Evolutionary conservation across 2,888 invertebrate genomes (phyloP), one percentile per base, ranked within the genome.

Genomic region (Brachypterus glaber): DNA sequence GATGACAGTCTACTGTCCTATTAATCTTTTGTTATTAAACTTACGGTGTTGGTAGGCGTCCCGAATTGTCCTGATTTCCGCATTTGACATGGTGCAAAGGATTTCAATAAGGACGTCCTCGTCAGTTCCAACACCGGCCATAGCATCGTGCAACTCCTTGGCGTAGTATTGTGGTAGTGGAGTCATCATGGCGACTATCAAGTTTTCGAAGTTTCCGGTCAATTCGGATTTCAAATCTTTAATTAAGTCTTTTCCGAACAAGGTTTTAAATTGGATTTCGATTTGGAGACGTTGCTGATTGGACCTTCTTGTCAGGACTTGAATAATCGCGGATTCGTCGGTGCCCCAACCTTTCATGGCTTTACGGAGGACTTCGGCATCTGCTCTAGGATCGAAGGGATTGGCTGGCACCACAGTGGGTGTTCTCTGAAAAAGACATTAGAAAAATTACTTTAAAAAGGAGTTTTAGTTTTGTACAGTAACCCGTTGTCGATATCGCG

Each of bases 271-370:
- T 55, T 81, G 79, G 16, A 76, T 71, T 14, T 81, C 77, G 52
- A 92, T 86, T 57, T 88, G 79, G 50, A 88, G 73, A 40, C 96
- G 76, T 65, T 97, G 93, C 17, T 76, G 76, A 57, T 92, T 91
- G 47, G 81, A 81, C 33, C 95, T 77, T 47, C 77, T 77, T 5
- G 85, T 78, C 31, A 96, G 70, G 8, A 95, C 79, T 51, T 82
- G 79, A 40, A 92, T 90, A 52, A 95, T 82, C 1, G 86, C 74
- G 57, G 84, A 82, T 62, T 95, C 93, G 60, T 95, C 88, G 0
- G 93, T 93, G 18, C 92, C 89, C 51, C 86, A 79, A 34, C 90
- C 91, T 67, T 89, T 90, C 91, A 91, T 91, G 0, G 91, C 90
- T 54, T 82, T 84, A n/a, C 89, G 74, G 15, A 91, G 71, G 2